These are phyloP conservation scores for Stegastes partitus DNA, from an alignment of 2,113 vertebrate species.

Conservation along the genomic window DNA sequence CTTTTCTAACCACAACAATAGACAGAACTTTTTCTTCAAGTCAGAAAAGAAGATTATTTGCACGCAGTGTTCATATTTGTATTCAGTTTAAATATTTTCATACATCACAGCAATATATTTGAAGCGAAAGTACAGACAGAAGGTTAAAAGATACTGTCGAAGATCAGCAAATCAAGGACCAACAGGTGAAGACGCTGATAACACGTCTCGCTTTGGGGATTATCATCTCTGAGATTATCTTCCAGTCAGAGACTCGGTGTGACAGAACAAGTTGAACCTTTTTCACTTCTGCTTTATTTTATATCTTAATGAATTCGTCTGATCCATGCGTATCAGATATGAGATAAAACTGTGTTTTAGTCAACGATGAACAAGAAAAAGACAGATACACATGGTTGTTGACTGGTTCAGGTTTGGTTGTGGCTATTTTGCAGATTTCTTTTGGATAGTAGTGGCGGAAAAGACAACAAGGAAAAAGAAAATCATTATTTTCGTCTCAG, in stretches of 20 bases:
- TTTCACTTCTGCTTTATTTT: neutral
- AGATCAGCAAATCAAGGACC: neutral
- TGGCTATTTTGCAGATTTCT: neutral
- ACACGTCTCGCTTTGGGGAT: neutral
- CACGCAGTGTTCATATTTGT: no score
- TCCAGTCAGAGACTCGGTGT: neutral
- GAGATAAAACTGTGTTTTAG: constrained; percentile 3
- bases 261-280: no score
- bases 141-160: neutral
- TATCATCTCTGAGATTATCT: neutral
- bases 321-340: neutral
- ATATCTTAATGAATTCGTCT: constrained; percentile 15
- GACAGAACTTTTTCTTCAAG: no score
- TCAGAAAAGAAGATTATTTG: no score
- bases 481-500: no score
- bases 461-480: no score
- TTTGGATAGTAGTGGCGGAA: no score
- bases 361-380: neutral
- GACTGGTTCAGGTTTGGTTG: neutral
- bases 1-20: no score
- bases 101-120: no score
- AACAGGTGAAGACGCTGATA: neutral
- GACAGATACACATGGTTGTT: neutral
- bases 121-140: no score
- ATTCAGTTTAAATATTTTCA: no score